Evolutionary conservation across 2,797 vertebrate genomes (phyloP).

Genomic region (Morus bassanus): DNA sequence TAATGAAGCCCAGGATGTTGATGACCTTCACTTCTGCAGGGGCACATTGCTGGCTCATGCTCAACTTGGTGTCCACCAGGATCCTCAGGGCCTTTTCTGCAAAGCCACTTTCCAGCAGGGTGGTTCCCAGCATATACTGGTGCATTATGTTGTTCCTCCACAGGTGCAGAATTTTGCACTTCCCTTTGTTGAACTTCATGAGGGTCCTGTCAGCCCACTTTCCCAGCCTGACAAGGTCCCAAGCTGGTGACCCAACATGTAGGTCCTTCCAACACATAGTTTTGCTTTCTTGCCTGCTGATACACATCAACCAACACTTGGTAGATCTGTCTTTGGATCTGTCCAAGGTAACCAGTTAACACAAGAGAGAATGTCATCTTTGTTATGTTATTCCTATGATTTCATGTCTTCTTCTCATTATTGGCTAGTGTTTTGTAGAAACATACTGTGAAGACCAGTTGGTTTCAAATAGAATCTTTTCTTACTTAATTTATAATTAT

Average conservation of each 20-base stretch:
- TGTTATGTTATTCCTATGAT: not conserved
- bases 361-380: not conserved
- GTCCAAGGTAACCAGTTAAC: not conserved
- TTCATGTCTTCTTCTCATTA: not conserved
- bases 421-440: not conserved
- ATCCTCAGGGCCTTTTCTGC: not conserved
- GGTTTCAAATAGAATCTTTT: not conserved
- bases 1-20: not conserved
- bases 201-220: not conserved
- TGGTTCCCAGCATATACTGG: not conserved
- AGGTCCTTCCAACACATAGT: not conserved
- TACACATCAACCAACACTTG: not conserved
- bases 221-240: not conserved
- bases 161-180: not conserved
- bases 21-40: not conserved
- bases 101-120: not conserved
- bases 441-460: not conserved
- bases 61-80: not conserved
- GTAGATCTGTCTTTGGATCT: not conserved
- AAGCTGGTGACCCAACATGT: fast-evolving
- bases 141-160: not conserved
- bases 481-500: not conserved
- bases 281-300: not conserved
- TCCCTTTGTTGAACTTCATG: not conserved
- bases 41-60: not conserved